Conservation (phyloP, 1,140 invertebrate genomes). For the Cherax destructor region DNA sequence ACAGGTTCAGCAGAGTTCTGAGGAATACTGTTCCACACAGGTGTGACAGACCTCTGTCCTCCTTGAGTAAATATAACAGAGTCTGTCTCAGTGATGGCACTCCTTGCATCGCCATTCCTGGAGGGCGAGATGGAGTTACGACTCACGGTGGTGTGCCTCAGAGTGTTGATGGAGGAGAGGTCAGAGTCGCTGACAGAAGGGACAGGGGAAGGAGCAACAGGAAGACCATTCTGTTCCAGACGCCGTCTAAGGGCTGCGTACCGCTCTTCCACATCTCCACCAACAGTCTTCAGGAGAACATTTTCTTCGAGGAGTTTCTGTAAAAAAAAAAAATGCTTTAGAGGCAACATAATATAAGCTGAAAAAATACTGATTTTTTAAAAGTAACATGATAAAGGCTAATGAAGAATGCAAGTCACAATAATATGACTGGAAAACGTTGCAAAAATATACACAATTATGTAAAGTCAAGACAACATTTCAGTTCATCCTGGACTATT, state of each 20-base stretch:
- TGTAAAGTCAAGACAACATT: too few relatives aligned
- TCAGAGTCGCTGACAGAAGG: conserved; percentile 70
- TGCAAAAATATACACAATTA: too few relatives aligned
- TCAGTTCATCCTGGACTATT: too few relatives aligned
- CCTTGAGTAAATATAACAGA: conserved; percentile 60
- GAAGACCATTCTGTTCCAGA: conserved; percentile 75
- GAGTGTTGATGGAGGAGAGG: conserved; percentile 66
- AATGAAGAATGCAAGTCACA: too few relatives aligned
- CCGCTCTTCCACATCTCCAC: conserved; percentile 85
- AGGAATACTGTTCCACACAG: conserved; percentile 16
- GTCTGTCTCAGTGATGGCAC: conserved; percentile 51
- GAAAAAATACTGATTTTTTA: too few relatives aligned
- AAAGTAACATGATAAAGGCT: too few relatives aligned
- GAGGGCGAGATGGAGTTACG: conserved; percentile 56
- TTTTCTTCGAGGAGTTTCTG: conserved; percentile 88
- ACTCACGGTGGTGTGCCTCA: conserved; percentile 50
- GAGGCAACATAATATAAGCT: too few relatives aligned
- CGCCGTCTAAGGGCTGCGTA: conserved; percentile 82
- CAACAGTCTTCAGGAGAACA: conserved; percentile 83
- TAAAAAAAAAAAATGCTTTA: conserved; percentile 52
- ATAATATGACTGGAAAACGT: too few relatives aligned
- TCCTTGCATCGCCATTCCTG: conserved; percentile 14
- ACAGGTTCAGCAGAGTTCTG: conserved; percentile 31
- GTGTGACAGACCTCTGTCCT: conserved; percentile 29
- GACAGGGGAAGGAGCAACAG: conserved; percentile 57